Base-by-base conservation (phyloP, 2,888 invertebrate genomes). In the Scaptomyza flava region DNA sequence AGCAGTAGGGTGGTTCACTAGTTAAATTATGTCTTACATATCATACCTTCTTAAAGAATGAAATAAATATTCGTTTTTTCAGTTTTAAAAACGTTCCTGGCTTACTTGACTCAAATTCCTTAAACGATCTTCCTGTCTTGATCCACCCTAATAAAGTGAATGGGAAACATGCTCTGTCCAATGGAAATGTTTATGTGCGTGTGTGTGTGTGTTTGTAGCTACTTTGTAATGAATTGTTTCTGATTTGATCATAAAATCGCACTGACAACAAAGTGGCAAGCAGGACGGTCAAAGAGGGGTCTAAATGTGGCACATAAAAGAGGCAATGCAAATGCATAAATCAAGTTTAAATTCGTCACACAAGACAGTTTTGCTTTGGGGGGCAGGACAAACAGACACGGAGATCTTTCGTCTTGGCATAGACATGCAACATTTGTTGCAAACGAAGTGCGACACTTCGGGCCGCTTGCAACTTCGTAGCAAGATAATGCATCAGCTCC, bases 391-490 rank as follows among this genome's bases (percentile, higher is more conserved):
- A 27, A 27, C 27, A 5, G 27, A 27, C 27, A 34, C 12, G 14
- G 23, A 50, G 38, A 30, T 30, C 14, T 34, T 11, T 20, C 23
- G 45, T 14, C 31, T 54, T 43, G 14, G 11, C 12, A 54, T 38
- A 68, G 68, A 76, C 75, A 86, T 53, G 85, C 86, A 73, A 79
- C 88, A 87, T 87, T 85, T 85, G 86, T 64, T 71, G 73, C 72
- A 75, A 87, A 82, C 76, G 79, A 79, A 74, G 68, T 68, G 76
- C 64, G 59, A 56, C 85, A 67, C 68, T 74, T 70, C 67, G 67
- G 57, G 52, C 68, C 57, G 46, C 33, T 20, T 36, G 60, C 56
- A 42, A 11, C 34, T 31, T 36, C 33, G 42, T 46, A 14, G 48
- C 52, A 42, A 65, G 30, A 43, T 38, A 38, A 2, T 45, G 50